A percentile compares a stretch with the other conserved stretches of the same genome.
Evolutionary conservation across 2,888 invertebrate genomes (phyloP).

Genomic region (Drosophila yooni): DNA sequence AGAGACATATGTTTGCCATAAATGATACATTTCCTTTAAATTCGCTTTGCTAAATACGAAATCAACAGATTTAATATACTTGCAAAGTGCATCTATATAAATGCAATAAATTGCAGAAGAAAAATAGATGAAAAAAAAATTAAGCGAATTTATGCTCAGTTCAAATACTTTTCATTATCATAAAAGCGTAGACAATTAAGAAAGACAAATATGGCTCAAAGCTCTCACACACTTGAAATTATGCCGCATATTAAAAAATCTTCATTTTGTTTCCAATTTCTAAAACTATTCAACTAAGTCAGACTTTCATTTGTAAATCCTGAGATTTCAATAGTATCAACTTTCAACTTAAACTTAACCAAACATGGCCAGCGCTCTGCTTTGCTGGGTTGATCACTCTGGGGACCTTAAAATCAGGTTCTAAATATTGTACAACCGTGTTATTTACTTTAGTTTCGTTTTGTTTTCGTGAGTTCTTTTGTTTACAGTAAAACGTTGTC

Average conservation of each 20-base stretch:
- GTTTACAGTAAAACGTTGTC: constrained; percentile 65
- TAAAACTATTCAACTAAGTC: background rate
- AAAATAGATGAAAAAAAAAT: background rate
- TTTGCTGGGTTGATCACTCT: background rate
- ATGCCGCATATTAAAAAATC: background rate
- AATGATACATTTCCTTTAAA: background rate
- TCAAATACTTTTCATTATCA: background rate
- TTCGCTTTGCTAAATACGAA: background rate
- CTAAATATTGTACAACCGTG: constrained; percentile 27
- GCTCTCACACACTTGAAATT: background rate
- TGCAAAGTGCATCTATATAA: background rate
- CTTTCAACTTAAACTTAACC: background rate
- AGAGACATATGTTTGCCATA: background rate
- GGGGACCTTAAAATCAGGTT: background rate
- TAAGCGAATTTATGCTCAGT: background rate
- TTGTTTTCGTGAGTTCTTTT: constrained; percentile 61
- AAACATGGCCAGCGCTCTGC: background rate
- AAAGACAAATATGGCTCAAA: background rate
- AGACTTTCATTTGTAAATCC: background rate
- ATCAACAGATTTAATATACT: background rate
- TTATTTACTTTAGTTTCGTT: constrained; percentile 72
- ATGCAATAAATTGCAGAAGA: background rate
- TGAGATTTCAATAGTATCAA: background rate
- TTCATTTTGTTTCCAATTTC: background rate
- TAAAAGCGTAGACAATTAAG: background rate